These are phyloP conservation scores for Nematolebias whitei DNA, from an alignment of 2,113 vertebrate genomes.

Conservation along the genomic window DNA sequence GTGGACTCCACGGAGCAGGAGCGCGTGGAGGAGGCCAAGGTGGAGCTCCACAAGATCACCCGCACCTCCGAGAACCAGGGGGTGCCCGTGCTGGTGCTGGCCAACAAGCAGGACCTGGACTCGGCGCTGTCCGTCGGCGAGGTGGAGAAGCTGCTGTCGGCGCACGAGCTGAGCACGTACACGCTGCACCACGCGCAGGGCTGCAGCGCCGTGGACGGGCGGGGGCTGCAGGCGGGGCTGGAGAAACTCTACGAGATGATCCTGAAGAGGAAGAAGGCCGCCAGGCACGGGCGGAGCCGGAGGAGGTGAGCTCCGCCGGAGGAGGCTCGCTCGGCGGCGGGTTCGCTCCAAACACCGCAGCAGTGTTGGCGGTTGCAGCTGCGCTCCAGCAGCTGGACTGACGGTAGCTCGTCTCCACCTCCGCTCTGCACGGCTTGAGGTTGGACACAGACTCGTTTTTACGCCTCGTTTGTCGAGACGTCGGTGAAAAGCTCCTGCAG, in stretches of 20 bases:
- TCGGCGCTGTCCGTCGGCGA: slow-evolving; percentile 79
- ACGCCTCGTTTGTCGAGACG: background rate
- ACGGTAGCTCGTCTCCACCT: slow-evolving; percentile 57
- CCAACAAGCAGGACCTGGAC: slow-evolving; percentile 89
- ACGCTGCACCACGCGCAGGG: slow-evolving; percentile 87
- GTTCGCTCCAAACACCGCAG: slow-evolving; percentile 66
- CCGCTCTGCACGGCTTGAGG: no score
- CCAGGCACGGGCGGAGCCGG: slow-evolving; percentile 81
- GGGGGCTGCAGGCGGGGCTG: slow-evolving; percentile 85
- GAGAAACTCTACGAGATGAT: slow-evolving; percentile 93
- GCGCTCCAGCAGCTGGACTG: slow-evolving; percentile 33
- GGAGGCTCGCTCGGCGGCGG: slow-evolving; percentile 54
- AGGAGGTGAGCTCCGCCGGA: slow-evolving; percentile 82
- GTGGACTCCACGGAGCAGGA: slow-evolving; percentile 87
- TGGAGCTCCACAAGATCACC: slow-evolving; percentile 89
- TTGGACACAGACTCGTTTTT: slow-evolving; percentile 15
- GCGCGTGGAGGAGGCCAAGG: slow-evolving; percentile 89
- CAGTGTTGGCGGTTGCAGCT: slow-evolving; percentile 67
- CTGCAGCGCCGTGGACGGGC: slow-evolving; percentile 88
- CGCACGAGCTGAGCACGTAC: slow-evolving; percentile 82
- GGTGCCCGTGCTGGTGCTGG: slow-evolving; percentile 86
- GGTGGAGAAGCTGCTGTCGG: slow-evolving; percentile 86
- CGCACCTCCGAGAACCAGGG: slow-evolving; percentile 90
- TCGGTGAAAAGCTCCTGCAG: background rate
- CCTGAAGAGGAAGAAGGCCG: slow-evolving; percentile 86